Evolutionary conservation across 2,888 invertebrate species (phyloP).

Genomic region (Eristalis tenax): DNA sequence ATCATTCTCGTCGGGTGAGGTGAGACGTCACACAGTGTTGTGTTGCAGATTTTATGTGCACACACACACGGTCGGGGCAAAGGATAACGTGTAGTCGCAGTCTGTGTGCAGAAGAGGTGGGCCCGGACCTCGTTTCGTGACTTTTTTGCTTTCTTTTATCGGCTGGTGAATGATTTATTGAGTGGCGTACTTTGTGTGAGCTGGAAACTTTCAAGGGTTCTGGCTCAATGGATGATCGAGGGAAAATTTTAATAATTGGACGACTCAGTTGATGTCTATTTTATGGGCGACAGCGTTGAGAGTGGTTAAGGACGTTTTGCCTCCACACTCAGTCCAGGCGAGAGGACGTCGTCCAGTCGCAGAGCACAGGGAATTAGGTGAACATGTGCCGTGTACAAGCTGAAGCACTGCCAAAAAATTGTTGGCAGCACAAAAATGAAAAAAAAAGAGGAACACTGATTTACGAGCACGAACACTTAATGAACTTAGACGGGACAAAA

Average conservation of each 20-base stretch:
- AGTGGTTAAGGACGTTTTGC: slow-evolving; percentile 47
- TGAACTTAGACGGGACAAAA: slow-evolving; percentile 23
- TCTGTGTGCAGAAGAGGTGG: not conserved
- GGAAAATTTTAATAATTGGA: slow-evolving; percentile 62
- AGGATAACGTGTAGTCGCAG: slow-evolving; percentile 15
- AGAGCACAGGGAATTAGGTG: not conserved
- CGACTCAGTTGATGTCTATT: slow-evolving; percentile 49
- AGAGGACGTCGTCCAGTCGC: not conserved
- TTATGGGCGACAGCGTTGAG: slow-evolving; percentile 36
- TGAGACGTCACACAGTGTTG: slow-evolving; percentile 36
- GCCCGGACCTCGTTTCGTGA: slow-evolving; percentile 1
- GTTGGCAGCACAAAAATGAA: slow-evolving; percentile 1
- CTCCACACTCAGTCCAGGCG: not conserved
- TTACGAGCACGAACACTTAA: slow-evolving; percentile 32
- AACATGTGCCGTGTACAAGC: slow-evolving; percentile 25
- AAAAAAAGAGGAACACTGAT: slow-evolving; percentile 22
- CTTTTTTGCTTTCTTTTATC: slow-evolving; percentile 30
- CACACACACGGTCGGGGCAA: not conserved
- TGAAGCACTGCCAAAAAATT: slow-evolving; percentile 48
- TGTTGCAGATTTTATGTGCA: slow-evolving; percentile 36
- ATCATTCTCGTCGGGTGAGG: slow-evolving; percentile 34
- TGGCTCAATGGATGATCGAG: slow-evolving; percentile 49
- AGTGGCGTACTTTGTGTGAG: slow-evolving; percentile 26
- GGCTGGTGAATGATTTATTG: slow-evolving; percentile 64
- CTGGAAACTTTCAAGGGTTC: slow-evolving; percentile 42